Evolutionary conservation across 2,888 invertebrate genomes (phyloP), one percentile per base, ranked within the genome.

Genomic region (Drosophila mettleri): DNA sequence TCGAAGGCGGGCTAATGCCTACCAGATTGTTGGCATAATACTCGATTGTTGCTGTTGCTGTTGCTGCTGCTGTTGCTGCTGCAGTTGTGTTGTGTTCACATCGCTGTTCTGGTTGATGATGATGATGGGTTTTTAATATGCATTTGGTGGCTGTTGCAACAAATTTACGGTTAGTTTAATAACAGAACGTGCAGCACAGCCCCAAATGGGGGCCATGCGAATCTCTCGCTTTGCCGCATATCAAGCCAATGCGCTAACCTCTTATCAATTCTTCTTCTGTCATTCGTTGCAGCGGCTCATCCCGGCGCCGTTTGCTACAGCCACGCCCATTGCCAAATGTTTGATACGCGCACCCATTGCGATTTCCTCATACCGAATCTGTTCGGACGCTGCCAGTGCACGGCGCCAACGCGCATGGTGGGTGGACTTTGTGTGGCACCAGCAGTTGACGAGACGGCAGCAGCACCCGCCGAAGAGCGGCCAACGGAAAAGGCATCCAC

Each of bases 261-360:
- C 14, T 22, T 27, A n/a, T 20, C 2, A n/a, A n/a, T n/a, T n/a
- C 9, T 31, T 51, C 29, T 27, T 53, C 18, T 33, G 22, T 39
- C 18, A 14, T n/a, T 34, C 38, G 1, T n/a, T 62, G 34, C 93
- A 98, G 98, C 97, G 83, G 96, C 97, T 20, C 94, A 95, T 89
- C 95, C 97, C 33, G 96, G 97, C 62, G 96, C 97, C 82, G 96
- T 97, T 38, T 98, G 98, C 91, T 97, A 97, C 93, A 97, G 96
- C 89, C 96, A 97, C 91, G 95, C 96, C 68, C 98, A 98, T 91
- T 98, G 98, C 91, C 95, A 95, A 68, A 94, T 97, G 88, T 96
- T 96, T 94, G 96, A 96, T 83, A 94, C 94, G 70, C 95, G 96
- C 89, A 96, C 96, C 74, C 96, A 97, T 89, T 98, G 98, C 89